Evolutionary conservation across 2,888 invertebrate species (phyloP), one percentile per base, ranked within the genome.

Genomic region (Coelopa pilipes): DNA sequence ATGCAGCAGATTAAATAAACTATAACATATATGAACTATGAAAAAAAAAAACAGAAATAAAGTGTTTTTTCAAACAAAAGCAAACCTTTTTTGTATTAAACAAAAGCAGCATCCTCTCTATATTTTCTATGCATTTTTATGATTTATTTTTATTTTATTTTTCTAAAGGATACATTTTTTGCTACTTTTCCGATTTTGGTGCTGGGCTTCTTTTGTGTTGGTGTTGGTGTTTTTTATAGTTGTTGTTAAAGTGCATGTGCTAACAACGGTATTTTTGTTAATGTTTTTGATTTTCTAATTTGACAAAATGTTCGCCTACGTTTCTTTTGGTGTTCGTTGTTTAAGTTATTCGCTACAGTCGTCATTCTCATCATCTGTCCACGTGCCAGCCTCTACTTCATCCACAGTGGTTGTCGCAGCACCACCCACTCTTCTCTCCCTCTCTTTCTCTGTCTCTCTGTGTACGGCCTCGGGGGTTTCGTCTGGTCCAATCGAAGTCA

Each of bases 1-100:
- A 59, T 19, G 34, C 3, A 24, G 34, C 53, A 34, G 13, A 59
- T 10, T 3, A 19, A 21, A 19, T 7, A 46, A 66, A 66, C 49
- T 19, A 49, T 24, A 60, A 24, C 19, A 24, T 11, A 63, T 11
- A 1, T 17, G 17, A 46, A 45, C n/a, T 5, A 63, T 17, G 46
- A 63, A 50, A 17, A 69, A 46, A 47, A 65, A 17, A n/a, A 65
- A 46, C 17, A 46, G 50, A 69, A 69, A 69, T 69, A 59, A 69
- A 59, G 57, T 46, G 69, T 59, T 69, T 69, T 66, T 59, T 46
- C 17, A 66, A 66, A 66, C 12, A 62, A 69, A 21, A 12, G 13
- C 24, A 59, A 69, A 66, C n/a, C 15, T 47, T 47, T 65, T 65
- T 65, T 65, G 17, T 59, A 59, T 59, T 59, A 34, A 15, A 62